Evolutionary conservation across 92 coral and sea anemone species (phyloP).

Genomic region (Porites cylindrica): DNA sequence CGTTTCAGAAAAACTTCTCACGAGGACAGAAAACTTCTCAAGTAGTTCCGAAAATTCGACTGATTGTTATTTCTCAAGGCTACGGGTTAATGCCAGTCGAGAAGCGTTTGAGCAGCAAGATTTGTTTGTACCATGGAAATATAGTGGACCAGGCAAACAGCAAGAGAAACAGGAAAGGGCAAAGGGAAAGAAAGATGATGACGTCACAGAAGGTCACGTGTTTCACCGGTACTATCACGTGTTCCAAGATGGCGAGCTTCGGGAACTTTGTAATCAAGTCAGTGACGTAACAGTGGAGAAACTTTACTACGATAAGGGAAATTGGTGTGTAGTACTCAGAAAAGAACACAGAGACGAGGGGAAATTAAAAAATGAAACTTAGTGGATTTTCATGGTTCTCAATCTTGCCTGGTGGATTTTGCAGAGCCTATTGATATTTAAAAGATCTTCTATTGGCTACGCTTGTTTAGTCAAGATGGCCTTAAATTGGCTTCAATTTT

Average conservation of each 20-base stretch:
- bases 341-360: constrained; percentile 27
- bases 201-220: constrained; percentile 61
- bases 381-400: not conserved
- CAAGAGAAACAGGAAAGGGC: constrained; percentile 6
- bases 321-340: constrained; percentile 92
- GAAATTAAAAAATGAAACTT: not conserved
- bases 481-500: too few species aligned
- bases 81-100: constrained; percentile 76
- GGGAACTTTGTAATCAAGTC: constrained; percentile 76
- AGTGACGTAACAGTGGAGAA: constrained; percentile 68
- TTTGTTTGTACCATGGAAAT: constrained; percentile 92
- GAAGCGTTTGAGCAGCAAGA: constrained; percentile 94
- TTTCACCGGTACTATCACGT: constrained; percentile 98
- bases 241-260: constrained; percentile 89
- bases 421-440: too few species aligned
- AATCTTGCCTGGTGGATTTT: too few species aligned
- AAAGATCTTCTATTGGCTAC: too few species aligned
- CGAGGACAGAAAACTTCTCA: not conserved
- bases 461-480: too few species aligned
- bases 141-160: constrained; percentile 59
- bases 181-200: not conserved
- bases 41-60: not conserved
- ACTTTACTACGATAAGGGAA: constrained; percentile 91
- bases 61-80: constrained; percentile 4
- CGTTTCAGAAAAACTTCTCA: not conserved